Percentiles rank a stretch among this genome's conserved stretches.
phyloP scores from a whole-genome alignment of 1,140 invertebrate genomes.

The Paralvinella palmiformis region DNA sequence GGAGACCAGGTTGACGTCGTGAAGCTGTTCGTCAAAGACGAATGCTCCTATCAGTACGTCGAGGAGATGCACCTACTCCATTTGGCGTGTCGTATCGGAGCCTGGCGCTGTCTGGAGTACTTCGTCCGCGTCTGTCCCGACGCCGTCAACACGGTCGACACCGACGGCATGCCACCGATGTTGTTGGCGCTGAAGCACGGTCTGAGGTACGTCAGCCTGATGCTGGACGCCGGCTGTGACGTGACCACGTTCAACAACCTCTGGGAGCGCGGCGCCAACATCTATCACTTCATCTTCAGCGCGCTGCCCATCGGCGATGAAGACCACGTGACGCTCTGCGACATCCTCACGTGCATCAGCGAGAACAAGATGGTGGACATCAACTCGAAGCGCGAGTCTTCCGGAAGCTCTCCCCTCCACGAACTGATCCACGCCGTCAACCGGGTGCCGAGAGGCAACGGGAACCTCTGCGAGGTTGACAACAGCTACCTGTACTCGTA shows the following conservation, averaged over 20 bases:
- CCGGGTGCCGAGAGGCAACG: neutral
- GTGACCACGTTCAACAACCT: neutral
- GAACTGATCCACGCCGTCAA: neutral
- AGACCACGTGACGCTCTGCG: neutral
- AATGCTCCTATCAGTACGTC: neutral
- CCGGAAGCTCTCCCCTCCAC: neutral
- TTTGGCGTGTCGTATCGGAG: slow-evolving; percentile 1
- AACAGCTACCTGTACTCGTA: too few relatives aligned
- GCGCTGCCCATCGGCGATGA: neutral
- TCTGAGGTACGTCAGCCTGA: neutral
- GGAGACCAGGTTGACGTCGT: neutral
- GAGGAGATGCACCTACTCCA: slow-evolving; percentile 6
- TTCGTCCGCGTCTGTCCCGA: neutral
- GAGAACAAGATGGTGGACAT: neutral
- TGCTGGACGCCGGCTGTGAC: neutral
- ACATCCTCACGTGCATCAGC: neutral
- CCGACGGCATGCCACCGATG: slow-evolving; percentile 8
- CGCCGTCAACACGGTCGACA: slow-evolving; percentile 1
- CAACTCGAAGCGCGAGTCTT: neutral
- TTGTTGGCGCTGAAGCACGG: slow-evolving; percentile 11
- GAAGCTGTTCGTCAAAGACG: neutral
- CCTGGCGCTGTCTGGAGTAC: slow-evolving; percentile 1
- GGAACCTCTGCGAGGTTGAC: neutral
- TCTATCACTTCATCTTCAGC: slow-evolving; percentile 1
- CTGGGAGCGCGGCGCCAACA: slow-evolving; percentile 2